A percentile compares a stretch with the other conserved stretches of the same genome.
Conservation (phyloP, 2,888 invertebrate genomes). For the Ceriagrion tenellum region DNA sequence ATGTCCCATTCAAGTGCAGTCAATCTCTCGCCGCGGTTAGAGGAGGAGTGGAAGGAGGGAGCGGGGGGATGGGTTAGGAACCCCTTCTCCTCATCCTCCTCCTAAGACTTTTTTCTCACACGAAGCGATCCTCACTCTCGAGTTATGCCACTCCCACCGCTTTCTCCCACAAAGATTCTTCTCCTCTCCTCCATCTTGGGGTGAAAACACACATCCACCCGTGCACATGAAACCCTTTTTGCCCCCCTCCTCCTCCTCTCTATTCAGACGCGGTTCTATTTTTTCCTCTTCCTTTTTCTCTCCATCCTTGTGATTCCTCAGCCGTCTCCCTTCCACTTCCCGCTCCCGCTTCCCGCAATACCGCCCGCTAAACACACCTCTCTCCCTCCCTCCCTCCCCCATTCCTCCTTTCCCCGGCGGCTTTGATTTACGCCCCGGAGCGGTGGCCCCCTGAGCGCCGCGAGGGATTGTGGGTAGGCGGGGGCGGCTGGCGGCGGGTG, state of each 20-base stretch:
- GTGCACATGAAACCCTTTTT: too few species aligned
- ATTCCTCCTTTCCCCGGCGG: not conserved
- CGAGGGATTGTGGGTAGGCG: not conserved
- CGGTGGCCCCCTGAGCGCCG: conserved; percentile 39
- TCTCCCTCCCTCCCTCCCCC: too few species aligned
- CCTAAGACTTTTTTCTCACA: not conserved
- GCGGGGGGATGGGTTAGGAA: not conserved
- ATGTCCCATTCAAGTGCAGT: conserved; percentile 65
- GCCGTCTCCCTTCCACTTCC: not conserved
- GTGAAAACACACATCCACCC: too few species aligned
- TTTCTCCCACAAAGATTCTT: not conserved
- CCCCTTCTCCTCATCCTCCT: not conserved
- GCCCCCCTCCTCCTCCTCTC: too few species aligned
- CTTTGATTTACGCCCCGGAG: conserved; percentile 61
- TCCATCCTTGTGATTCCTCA: not conserved
- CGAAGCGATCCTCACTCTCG: not conserved
- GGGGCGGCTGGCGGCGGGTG: not conserved
- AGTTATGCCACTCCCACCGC: not conserved
- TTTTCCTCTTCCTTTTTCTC: not conserved
- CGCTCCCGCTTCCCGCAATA: not conserved
- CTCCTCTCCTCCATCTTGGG: not conserved
- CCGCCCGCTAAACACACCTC: conserved; percentile 16
- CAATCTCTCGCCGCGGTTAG: conserved; percentile 41
- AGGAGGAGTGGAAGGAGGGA: not conserved
- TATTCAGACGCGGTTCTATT: too few species aligned